phyloP scores from a whole-genome alignment of 2,888 invertebrate genomes.

The Scaptomyza parva region DNA sequence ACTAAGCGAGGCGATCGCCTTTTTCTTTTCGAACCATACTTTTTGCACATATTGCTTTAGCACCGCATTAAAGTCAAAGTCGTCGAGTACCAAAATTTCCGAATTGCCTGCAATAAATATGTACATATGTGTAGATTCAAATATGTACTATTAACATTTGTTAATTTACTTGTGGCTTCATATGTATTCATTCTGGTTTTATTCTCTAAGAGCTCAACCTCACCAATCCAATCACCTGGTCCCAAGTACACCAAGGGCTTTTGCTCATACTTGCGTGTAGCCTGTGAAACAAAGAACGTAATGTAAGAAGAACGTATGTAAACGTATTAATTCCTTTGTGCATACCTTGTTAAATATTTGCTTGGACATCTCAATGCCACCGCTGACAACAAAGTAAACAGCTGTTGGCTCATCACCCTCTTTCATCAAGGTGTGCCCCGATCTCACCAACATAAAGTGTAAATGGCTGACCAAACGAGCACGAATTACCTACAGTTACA shows the following conservation, averaged over 20 bases:
- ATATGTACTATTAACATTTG: not conserved
- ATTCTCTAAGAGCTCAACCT: slow-evolving; percentile 73
- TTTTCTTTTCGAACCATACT: slow-evolving; percentile 80
- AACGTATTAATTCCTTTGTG: not conserved
- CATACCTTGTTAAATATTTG: slow-evolving; percentile 72
- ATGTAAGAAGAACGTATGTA: slow-evolving; percentile 11
- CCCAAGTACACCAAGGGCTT: slow-evolving; percentile 71
- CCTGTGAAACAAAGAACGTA: slow-evolving; percentile 8
- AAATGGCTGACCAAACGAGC: slow-evolving; percentile 87
- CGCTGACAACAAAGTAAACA: slow-evolving; percentile 89
- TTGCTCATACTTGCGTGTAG: slow-evolving; percentile 36
- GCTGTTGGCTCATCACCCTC: slow-evolving; percentile 87
- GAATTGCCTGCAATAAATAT: slow-evolving; percentile 85
- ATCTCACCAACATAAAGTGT: slow-evolving; percentile 87
- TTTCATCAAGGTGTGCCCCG: slow-evolving; percentile 87
- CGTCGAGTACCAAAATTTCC: slow-evolving; percentile 88
- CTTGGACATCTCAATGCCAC: slow-evolving; percentile 85
- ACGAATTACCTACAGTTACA: slow-evolving; percentile 86
- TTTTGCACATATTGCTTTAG: slow-evolving; percentile 74
- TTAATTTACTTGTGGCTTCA: slow-evolving; percentile 42
- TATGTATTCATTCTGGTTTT: slow-evolving; percentile 61
- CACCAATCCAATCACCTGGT: slow-evolving; percentile 81
- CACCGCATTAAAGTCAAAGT: slow-evolving; percentile 86
- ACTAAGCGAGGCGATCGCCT: slow-evolving; percentile 72
- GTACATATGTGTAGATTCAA: not conserved